phyloP scores from a whole-genome alignment of 2,797 vertebrate species.

The Poecilia picta region DNA sequence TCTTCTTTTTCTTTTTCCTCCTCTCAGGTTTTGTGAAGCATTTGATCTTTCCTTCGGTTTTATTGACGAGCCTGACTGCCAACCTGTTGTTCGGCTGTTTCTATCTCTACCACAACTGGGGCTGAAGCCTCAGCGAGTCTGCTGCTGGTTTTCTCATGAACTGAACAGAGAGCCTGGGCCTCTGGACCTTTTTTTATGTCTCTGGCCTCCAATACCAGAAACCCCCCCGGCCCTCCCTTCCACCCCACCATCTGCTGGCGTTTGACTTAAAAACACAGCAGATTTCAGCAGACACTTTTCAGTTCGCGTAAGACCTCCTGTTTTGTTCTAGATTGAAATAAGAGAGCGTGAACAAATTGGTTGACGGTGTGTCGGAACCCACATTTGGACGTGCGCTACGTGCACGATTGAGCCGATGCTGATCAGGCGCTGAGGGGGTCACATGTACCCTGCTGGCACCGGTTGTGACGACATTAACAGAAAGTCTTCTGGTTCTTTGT shows the following conservation, averaged over 20 bases:
- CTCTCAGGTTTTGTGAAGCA: conserved; percentile 77
- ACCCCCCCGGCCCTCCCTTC: not conserved
- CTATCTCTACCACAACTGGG: conserved; percentile 87
- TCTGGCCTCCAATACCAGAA: conserved; percentile 19
- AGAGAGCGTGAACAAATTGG: conserved; percentile 15
- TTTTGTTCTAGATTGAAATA: not conserved
- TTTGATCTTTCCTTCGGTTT: conserved; percentile 80
- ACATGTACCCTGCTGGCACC: conserved; percentile 19
- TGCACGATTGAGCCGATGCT: conserved; percentile 35
- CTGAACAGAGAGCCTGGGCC: not conserved
- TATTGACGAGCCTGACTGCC: conserved; percentile 86
- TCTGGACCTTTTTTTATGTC: not conserved
- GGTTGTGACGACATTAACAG: conserved; percentile 6
- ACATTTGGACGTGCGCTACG: conserved; percentile 51
- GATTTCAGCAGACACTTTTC: conserved; percentile 15
- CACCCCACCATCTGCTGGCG: conserved; percentile 4
- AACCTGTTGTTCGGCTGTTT: conserved; percentile 87
- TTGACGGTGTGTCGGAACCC: conserved; percentile 22
- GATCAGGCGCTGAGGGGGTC: conserved; percentile 26
- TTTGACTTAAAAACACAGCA: conserved; percentile 14
- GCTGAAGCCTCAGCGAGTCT: conserved; percentile 48
- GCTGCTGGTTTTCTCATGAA: conserved; percentile 9
- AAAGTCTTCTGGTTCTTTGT: conserved; percentile 3
- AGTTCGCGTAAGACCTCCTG: conserved; percentile 11
- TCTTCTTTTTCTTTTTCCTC: not conserved